Percentiles rank a stretch among this genome's conserved stretches.
phyloP scores from a whole-genome alignment of 2,113 vertebrate species.

The Hemichromis elongatus region DNA sequence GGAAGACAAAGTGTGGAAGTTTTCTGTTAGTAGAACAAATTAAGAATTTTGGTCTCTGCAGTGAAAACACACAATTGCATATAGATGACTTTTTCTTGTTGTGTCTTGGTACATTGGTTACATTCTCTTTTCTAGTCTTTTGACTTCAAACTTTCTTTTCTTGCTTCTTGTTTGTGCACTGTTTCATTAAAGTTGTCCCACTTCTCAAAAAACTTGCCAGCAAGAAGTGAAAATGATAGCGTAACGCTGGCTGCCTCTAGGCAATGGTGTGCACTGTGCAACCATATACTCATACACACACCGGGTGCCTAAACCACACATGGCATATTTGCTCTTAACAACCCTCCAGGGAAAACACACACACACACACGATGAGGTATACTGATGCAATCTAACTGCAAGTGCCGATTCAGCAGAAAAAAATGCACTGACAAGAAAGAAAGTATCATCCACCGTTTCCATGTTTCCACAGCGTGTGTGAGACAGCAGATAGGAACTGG shows the following conservation, averaged over 20 bases:
- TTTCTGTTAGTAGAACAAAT: neutral
- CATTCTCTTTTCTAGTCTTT: neutral
- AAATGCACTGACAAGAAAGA: neutral
- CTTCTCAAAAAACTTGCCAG: neutral
- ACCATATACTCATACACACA: neutral
- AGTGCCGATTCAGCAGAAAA: constrained; percentile 3
- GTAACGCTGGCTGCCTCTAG: neutral
- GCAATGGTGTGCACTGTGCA: neutral
- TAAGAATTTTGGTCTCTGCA: neutral
- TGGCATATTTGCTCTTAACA: neutral
- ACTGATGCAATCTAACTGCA: neutral
- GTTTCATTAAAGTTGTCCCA: constrained; percentile 11
- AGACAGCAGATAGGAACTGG: neutral
- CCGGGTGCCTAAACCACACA: neutral
- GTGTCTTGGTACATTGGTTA: neutral
- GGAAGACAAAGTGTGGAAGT: neutral
- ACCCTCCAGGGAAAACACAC: neutral
- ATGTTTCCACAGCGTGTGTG: neutral
- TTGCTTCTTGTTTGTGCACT: neutral
- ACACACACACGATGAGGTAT: neutral
- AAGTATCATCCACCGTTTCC: neutral
- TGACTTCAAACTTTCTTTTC: neutral
- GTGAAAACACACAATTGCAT: neutral
- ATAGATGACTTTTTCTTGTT: neutral
- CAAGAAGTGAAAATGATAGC: constrained; percentile 7